These are phyloP conservation scores for Agriopis marginaria DNA, from an alignment of 2,888 invertebrate genomes.

Conservation along the genomic window DNA sequence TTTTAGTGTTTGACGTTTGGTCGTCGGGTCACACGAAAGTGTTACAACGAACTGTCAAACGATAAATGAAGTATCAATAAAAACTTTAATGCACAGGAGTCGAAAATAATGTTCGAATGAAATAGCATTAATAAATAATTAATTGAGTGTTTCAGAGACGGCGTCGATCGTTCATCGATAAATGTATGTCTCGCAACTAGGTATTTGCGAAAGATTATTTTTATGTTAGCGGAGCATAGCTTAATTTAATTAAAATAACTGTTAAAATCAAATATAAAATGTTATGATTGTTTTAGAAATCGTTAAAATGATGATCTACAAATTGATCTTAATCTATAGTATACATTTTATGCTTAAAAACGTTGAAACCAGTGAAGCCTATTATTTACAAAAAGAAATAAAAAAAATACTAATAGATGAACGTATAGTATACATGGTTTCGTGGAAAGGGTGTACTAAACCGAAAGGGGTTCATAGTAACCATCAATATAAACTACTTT, in stretches of 20 bases:
- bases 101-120: slow-evolving; percentile 26
- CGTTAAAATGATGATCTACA: not conserved
- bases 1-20: slow-evolving; percentile 61
- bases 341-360: no score
- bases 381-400: no score
- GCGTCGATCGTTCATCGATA: slow-evolving; percentile 25
- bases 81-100: slow-evolving; percentile 41
- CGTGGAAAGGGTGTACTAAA: no score
- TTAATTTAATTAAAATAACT: slow-evolving; percentile 1
- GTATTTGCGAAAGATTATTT: slow-evolving; percentile 17
- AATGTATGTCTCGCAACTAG: slow-evolving; percentile 13
- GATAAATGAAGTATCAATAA: slow-evolving; percentile 55
- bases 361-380: no score
- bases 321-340: not conserved
- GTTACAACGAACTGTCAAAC: slow-evolving; percentile 63
- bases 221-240: slow-evolving; percentile 5
- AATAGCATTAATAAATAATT: slow-evolving; percentile 22
- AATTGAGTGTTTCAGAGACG: slow-evolving; percentile 16
- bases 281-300: slow-evolving; percentile 1
- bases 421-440: no score
- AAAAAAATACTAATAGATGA: no score
- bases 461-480: no score
- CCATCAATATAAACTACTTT: no score
- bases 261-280: slow-evolving; percentile 4
- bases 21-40: slow-evolving; percentile 61